A percentile compares a stretch with the other conserved stretches of the same genome.
These are phyloP conservation scores for Xestia xanthographa DNA, from an alignment of 2,888 invertebrate species.

Conservation along the genomic window DNA sequence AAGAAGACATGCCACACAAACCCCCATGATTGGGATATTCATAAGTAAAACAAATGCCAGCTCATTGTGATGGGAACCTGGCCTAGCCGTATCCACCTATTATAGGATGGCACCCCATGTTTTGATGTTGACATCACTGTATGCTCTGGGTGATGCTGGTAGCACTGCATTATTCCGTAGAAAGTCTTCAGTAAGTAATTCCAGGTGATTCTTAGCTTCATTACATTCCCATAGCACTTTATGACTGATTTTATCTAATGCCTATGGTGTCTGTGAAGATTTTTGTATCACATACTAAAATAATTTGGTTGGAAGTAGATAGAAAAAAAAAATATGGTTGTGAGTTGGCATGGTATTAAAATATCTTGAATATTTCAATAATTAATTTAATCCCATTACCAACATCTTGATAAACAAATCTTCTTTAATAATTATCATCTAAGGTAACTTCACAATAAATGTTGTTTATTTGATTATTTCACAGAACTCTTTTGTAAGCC, in stretches of 20 bases:
- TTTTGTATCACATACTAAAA: not conserved
- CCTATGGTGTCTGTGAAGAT: not conserved
- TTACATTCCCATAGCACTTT: too few species aligned
- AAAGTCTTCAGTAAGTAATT: conserved; percentile 27
- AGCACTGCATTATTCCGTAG: conserved; percentile 8
- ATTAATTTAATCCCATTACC: too few species aligned
- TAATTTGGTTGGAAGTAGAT: too few species aligned
- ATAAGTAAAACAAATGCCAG: too few species aligned
- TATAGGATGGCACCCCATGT: conserved; percentile 27
- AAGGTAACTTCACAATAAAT: too few species aligned
- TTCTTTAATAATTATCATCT: not conserved
- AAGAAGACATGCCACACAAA: not conserved
- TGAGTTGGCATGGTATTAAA: too few species aligned
- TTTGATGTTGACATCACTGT: conserved; percentile 11
- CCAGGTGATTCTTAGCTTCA: not conserved
- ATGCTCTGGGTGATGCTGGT: conserved; percentile 3
- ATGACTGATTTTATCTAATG: not conserved
- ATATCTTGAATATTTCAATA: too few species aligned
- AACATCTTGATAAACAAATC: not conserved
- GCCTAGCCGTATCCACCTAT: conserved; percentile 15
- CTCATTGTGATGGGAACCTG: not conserved
- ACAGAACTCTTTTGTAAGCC: conserved; percentile 77
- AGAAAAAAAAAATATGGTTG: too few species aligned
- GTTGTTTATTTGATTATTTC: conserved; percentile 17
- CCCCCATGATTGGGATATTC: too few species aligned